A percentile compares a stretch with the other conserved stretches of the same genome.
phyloP scores from a whole-genome alignment of 1,140 invertebrate species.

The Lepidurus arcticus region DNA sequence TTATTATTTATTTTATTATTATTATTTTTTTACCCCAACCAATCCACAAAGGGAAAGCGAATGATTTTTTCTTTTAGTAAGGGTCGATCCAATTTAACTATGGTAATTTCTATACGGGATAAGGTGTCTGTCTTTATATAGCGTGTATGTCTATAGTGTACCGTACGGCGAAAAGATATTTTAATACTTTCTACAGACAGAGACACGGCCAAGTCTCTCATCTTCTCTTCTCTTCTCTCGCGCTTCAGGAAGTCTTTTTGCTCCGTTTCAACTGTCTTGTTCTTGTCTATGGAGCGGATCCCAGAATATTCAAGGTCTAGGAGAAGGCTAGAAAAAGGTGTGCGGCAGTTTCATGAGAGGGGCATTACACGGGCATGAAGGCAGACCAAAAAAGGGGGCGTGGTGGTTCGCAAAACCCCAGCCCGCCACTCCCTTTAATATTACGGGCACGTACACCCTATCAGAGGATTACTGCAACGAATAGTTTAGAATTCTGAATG shows the following conservation, averaged over 20 bases:
- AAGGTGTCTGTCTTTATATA: neutral
- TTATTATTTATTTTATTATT: too few species aligned
- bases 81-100: neutral
- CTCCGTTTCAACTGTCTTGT: neutral
- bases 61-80: neutral
- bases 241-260: conserved; percentile 10
- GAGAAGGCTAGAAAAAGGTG: neutral
- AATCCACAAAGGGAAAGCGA: neutral
- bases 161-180: too few species aligned
- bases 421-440: too few species aligned
- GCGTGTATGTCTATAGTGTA: too few species aligned
- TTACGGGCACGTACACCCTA: too few species aligned
- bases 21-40: neutral
- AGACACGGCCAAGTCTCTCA: too few species aligned
- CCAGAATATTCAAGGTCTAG: neutral
- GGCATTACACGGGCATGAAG: too few species aligned
- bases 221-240: neutral
- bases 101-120: neutral
- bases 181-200: too few species aligned
- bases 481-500: too few species aligned
- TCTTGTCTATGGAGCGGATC: too few species aligned
- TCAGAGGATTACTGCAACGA: too few species aligned
- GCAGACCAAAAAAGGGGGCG: neutral
- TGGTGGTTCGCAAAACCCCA: neutral
- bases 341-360: too few species aligned